Evolutionary conservation across 2,888 invertebrate genomes (phyloP).

Genomic region (Limnephilus lunatus): DNA sequence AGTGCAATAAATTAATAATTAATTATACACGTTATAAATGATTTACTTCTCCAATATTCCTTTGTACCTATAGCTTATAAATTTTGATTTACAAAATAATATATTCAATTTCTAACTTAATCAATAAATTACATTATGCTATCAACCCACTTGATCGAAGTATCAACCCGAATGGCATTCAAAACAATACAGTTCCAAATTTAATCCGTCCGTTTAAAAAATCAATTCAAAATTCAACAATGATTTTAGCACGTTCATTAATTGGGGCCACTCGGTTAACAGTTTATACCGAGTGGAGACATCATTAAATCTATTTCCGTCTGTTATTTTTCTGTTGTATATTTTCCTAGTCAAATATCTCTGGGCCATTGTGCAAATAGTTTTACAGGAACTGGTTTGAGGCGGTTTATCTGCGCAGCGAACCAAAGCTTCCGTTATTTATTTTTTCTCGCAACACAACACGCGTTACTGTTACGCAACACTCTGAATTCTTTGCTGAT

Average conservation of each 20-base stretch:
- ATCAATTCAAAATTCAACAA: background rate
- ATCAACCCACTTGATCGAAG: no score
- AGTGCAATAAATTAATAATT: background rate
- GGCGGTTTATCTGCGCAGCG: background rate
- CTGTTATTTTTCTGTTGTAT: slow-evolving; percentile 12
- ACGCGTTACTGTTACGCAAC: background rate
- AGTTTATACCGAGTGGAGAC: background rate
- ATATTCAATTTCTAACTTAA: no score
- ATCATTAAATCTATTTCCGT: background rate
- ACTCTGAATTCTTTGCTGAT: background rate
- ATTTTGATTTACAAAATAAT: no score
- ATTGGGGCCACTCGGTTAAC: background rate
- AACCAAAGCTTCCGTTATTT: background rate
- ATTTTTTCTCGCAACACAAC: background rate
- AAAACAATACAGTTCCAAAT: background rate
- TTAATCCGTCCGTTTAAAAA: background rate
- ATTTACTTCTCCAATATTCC: background rate
- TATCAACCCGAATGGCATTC: background rate
- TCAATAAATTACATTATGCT: background rate
- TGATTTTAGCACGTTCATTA: background rate
- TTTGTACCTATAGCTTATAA: background rate
- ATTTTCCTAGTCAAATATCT: slow-evolving; percentile 21
- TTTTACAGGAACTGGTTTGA: background rate
- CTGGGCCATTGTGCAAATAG: slow-evolving; percentile 8
- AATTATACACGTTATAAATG: background rate